Base-by-base conservation (phyloP, 2,888 invertebrate species). In the Stenurella melanura region DNA sequence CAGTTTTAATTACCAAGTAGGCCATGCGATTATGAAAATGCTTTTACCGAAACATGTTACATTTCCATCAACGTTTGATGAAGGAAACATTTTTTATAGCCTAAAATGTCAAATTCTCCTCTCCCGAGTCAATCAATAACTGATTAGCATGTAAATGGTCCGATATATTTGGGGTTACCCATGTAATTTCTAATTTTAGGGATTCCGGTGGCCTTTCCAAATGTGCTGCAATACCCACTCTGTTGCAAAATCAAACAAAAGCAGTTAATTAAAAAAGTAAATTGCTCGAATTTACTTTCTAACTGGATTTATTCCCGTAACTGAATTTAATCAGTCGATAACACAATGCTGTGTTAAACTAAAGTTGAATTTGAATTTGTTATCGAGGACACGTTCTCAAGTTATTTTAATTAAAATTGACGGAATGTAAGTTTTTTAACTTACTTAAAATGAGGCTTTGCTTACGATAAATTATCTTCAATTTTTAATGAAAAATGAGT, bases 101-200 rank as follows among this genome's bases (percentile, higher is more conserved):
- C 11, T 30, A 38, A 56, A 57, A 57, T 30, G 69, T 69, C 30
- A 58, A 69, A 56, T 69, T 69, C 57, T 69, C 17, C 57, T 69
- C 18, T n/a, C 69, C 17, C 58, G 17, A 11, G 56, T 57, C 57
- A 69, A 69, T 69, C 67, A 54, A 58, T 69, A 57, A 30, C 57
- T 69, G 58, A 69, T 69, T 69, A 69, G 58, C 57, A 57, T 69
- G 57, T 34, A 69, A 69, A 69, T 57, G 69, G 26, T n/a, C 57
- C 57, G 56, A 69, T 30, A 56, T 56, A 56, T 69, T 57, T 17
- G 30, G 57, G 69, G n/a, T 68, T 69, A 19, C 57, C 19, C 69
- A 10, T 57, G 18, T 69, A 69, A 69, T 69, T 58, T 69, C 57
- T 56, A 34, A 57, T 69, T 69, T 67, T 54, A 42, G 64, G 64